A percentile compares a stretch with the other conserved stretches of the same genome.
phyloP scores from a whole-genome alignment of 2,888 invertebrate species.

The Arge pagana region DNA sequence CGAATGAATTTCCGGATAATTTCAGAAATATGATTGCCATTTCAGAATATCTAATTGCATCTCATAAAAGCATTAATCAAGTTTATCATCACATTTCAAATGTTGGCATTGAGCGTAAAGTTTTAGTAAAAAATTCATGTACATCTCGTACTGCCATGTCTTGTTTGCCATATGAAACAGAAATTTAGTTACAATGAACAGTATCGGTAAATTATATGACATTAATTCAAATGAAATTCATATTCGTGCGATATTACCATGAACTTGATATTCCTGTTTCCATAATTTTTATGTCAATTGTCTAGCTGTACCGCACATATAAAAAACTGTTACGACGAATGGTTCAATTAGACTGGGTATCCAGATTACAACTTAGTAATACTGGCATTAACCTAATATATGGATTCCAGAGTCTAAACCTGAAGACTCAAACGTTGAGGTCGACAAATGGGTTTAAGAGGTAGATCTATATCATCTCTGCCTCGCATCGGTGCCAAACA shows the following conservation, averaged over 20 bases:
- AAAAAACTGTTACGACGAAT: background rate
- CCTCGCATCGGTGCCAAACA: slow-evolving; percentile 26
- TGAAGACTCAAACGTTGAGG: slow-evolving; percentile 28
- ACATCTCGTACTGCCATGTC: too few relatives aligned
- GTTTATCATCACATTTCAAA: too few relatives aligned
- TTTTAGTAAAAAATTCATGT: too few relatives aligned
- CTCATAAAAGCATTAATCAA: background rate
- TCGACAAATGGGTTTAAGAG: slow-evolving; percentile 27
- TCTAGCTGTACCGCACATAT: slow-evolving; percentile 14
- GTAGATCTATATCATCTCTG: slow-evolving; percentile 28
- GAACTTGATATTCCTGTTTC: too few relatives aligned
- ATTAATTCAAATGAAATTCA: too few relatives aligned
- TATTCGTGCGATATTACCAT: too few relatives aligned
- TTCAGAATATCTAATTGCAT: slow-evolving; percentile 1
- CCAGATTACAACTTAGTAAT: slow-evolving; percentile 11
- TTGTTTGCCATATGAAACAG: too few relatives aligned
- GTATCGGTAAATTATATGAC: too few relatives aligned
- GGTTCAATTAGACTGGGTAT: background rate
- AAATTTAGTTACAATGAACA: too few relatives aligned
- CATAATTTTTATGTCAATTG: slow-evolving; percentile 2
- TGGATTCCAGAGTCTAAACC: slow-evolving; percentile 21
- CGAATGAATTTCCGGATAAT: slow-evolving; percentile 4
- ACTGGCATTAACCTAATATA: background rate
- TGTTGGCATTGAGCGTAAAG: too few relatives aligned
- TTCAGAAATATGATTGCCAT: slow-evolving; percentile 6